phyloP scores from a whole-genome alignment of 2,113 vertebrate genomes.

The Columbina picui region DNA sequence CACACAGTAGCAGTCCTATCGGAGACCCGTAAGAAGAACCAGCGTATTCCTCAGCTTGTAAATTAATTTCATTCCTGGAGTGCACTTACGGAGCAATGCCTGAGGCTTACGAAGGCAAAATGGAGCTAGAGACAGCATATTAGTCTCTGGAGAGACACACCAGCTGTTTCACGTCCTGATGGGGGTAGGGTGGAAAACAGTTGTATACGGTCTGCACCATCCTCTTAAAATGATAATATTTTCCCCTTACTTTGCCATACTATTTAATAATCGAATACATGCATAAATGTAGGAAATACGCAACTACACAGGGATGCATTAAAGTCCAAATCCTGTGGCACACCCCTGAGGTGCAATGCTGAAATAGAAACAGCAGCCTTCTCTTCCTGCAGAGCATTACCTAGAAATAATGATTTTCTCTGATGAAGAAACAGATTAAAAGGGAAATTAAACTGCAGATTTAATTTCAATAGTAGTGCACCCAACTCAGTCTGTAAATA shows the following conservation, averaged over 20 bases:
- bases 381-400: background rate
- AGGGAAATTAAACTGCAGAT: conserved; percentile 31
- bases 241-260: background rate
- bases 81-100: conserved; percentile 46
- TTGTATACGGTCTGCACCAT: background rate
- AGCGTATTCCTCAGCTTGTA: conserved; percentile 33
- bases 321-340: background rate
- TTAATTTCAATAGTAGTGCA: background rate
- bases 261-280: background rate
- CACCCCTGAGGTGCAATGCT: background rate
- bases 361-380: background rate
- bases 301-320: background rate
- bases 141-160: conserved; percentile 34
- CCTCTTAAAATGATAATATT: background rate
- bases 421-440: conserved; percentile 50
- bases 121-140: conserved; percentile 6
- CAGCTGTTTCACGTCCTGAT: background rate
- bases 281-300: background rate
- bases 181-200: background rate
- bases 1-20: conserved; percentile 16
- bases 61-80: conserved; percentile 64
- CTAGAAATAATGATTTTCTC: conserved; percentile 1
- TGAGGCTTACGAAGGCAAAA: conserved; percentile 36
- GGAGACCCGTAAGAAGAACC: conserved; percentile 31
- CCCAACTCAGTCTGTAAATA: background rate